phyloP scores from a whole-genome alignment of 1,140 invertebrate species.

The Pseudomyrmex concolor region DNA sequence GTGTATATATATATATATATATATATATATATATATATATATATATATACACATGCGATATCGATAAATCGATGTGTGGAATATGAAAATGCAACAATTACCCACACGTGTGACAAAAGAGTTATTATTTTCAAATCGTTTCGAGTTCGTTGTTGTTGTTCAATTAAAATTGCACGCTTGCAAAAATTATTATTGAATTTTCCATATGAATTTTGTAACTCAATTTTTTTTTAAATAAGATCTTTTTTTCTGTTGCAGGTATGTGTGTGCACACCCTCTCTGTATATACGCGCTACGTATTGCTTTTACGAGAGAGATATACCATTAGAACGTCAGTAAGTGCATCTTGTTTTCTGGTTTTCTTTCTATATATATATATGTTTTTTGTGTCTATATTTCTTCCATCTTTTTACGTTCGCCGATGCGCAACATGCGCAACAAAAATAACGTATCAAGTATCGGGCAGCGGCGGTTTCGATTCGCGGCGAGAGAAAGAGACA shows the following conservation, averaged over 20 bases:
- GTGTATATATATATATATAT: too few species aligned
- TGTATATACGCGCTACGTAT: neutral
- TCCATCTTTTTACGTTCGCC: conserved; percentile 11
- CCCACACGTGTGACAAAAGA: too few species aligned
- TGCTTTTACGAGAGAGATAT: neutral
- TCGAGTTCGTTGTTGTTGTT: too few species aligned
- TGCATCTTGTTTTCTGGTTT: neutral
- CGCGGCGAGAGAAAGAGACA: neutral
- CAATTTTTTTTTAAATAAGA: conserved; percentile 8
- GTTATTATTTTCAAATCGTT: too few species aligned
- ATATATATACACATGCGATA: too few species aligned
- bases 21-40: too few species aligned
- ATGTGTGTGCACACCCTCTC: neutral
- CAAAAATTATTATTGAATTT: neutral
- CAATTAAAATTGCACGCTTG: neutral
- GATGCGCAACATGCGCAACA: neutral
- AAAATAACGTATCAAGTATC: conserved; percentile 32
- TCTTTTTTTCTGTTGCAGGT: neutral
- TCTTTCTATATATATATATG: neutral
- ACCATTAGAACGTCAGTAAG: neutral
- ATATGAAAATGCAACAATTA: too few species aligned
- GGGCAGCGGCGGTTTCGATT: conserved; percentile 29
- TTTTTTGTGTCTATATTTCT: neutral
- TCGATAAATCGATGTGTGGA: too few species aligned
- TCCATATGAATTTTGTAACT: neutral